Conservation (phyloP, 2,113 vertebrate species). For the Pygoscelis antarcticus region DNA sequence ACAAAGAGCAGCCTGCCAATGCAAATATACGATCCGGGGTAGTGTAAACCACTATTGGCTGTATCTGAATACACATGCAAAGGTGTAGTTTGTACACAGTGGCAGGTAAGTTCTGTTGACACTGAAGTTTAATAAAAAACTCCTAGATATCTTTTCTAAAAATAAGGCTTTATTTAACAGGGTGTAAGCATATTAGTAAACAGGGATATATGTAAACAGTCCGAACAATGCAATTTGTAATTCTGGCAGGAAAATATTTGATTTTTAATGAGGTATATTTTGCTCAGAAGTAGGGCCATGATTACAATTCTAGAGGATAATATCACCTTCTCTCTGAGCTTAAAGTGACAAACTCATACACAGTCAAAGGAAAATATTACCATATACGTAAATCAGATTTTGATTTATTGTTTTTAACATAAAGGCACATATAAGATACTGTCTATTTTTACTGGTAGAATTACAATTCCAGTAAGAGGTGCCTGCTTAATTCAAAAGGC, state of each 20-base stretch:
- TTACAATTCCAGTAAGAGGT: neutral
- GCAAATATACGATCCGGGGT: neutral
- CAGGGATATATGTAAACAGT: neutral
- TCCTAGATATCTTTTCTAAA: neutral
- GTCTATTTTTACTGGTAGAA: neutral
- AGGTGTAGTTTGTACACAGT: neutral
- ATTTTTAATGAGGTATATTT: conserved; percentile 53
- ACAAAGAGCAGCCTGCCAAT: neutral
- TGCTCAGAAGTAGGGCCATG: neutral
- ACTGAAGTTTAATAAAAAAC: conserved; percentile 17
- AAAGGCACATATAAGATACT: neutral
- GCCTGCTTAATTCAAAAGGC: neutral
- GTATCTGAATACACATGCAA: neutral
- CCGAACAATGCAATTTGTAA: neutral
- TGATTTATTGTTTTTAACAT: neutral
- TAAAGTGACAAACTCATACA: neutral
- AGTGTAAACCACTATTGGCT: neutral
- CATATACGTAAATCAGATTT: neutral
- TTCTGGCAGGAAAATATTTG: neutral
- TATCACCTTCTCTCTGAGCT: conserved; percentile 3
- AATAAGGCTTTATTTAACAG: conserved; percentile 43
- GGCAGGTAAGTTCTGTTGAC: neutral
- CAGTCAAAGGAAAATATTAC: neutral
- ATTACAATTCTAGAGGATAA: neutral
- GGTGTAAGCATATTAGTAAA: neutral